phyloP scores from a whole-genome alignment of 2,888 invertebrate genomes.

The Parthenolecanium corni region DNA sequence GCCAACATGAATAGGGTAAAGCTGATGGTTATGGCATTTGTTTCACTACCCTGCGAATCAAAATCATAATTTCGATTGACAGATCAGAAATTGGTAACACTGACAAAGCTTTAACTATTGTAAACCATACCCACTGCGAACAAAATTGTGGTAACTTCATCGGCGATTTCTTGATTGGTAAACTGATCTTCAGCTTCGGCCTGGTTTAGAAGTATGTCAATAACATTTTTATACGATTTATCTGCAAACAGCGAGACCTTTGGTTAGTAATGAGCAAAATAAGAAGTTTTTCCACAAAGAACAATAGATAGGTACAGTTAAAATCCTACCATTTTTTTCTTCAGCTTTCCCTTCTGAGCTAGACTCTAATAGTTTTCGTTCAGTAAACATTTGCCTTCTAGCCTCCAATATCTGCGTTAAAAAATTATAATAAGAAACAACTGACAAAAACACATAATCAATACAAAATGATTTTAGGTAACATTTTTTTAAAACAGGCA shows the following conservation, averaged over 20 bases:
- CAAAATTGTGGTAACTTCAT: conserved; percentile 33
- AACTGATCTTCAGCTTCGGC: conserved; percentile 30
- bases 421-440: no score
- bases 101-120: background rate
- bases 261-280: no score
- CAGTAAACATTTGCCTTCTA: background rate
- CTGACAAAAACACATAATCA: no score
- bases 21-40: conserved; percentile 35
- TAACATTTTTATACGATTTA: background rate
- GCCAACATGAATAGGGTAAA: conserved; percentile 35
- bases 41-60: conserved; percentile 35
- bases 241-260: no score
- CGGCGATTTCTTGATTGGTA: conserved; percentile 31
- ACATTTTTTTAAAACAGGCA: no score
- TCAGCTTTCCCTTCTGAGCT: no score
- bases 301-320: no score
- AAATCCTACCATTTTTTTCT: no score
- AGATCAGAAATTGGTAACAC: background rate
- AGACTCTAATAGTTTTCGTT: background rate
- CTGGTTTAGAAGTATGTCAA: background rate
- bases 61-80: background rate
- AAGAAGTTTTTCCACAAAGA: no score
- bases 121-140: conserved; percentile 31
- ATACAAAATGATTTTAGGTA: no score
- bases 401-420: background rate